phyloP scores from a whole-genome alignment of 1,140 invertebrate genomes.

The Pomacea maculata region DNA sequence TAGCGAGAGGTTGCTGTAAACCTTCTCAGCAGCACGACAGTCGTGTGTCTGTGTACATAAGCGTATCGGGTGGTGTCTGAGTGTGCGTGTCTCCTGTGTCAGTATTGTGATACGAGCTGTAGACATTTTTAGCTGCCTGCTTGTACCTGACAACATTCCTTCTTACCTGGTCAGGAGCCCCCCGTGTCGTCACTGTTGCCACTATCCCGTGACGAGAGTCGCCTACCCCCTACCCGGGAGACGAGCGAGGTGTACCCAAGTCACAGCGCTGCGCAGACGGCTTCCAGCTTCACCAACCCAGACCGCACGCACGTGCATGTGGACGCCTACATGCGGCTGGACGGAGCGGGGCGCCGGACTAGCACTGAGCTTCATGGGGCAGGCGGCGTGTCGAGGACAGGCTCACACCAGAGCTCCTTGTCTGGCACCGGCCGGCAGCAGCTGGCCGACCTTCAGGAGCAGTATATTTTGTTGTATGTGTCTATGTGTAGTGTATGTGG shows the following conservation, averaged over 20 bases:
- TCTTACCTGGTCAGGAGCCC: slow-evolving; percentile 41
- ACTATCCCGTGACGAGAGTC: slow-evolving; percentile 40
- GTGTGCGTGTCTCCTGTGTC: no score
- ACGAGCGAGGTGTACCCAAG: slow-evolving; percentile 1
- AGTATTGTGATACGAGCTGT: neutral
- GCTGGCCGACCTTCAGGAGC: slow-evolving; percentile 47
- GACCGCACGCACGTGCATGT: no score
- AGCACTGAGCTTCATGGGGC: neutral
- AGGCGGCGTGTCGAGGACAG: neutral
- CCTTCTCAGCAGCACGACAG: no score
- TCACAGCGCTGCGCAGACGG: slow-evolving; percentile 22
- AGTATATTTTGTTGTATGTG: slow-evolving; percentile 52
- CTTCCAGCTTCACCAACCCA: slow-evolving; percentile 13
- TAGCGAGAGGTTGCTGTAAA: no score
- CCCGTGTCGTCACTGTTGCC: slow-evolving; percentile 49
- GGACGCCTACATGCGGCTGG: neutral
- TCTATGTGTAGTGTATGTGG: no score
- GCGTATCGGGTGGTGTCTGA: no score
- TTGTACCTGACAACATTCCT: neutral
- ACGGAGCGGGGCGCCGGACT: neutral
- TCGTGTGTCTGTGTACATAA: no score
- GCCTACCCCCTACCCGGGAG: slow-evolving; percentile 12
- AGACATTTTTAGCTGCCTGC: neutral
- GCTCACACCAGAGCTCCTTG: slow-evolving; percentile 12
- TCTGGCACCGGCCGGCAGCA: slow-evolving; percentile 26